Percentiles rank a stretch among this genome's conserved stretches.
Evolutionary conservation across 2,888 invertebrate genomes (phyloP).

Genomic region (Polymixis lichenea): DNA sequence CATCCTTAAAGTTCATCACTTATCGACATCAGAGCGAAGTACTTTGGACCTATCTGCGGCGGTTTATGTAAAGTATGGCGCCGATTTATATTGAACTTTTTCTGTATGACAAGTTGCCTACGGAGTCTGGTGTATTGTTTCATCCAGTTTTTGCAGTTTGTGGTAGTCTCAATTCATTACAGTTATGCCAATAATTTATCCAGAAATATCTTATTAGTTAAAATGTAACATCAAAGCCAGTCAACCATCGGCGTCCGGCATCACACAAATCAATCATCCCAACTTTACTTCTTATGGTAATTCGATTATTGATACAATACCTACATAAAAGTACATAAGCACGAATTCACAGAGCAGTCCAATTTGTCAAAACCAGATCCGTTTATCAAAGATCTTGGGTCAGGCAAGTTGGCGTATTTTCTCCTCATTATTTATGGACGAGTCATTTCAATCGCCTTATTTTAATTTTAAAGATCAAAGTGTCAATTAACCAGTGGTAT

Average conservation of each 20-base stretch:
- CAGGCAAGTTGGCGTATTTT: conserved; percentile 36
- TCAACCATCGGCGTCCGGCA: too few species aligned
- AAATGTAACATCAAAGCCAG: background rate
- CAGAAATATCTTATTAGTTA: background rate
- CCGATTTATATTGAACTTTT: conserved; percentile 18
- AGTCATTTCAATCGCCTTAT: conserved; percentile 33
- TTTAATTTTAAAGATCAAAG: conserved; percentile 54
- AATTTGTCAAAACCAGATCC: conserved; percentile 39
- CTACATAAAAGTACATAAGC: conserved; percentile 7
- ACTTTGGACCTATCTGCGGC: conserved; percentile 41
- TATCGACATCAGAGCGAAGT: conserved; percentile 50
- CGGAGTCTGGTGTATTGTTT: background rate
- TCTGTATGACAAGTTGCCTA: conserved; percentile 3
- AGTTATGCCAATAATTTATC: background rate
- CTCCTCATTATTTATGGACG: conserved; percentile 32
- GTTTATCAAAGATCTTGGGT: conserved; percentile 29
- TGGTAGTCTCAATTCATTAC: background rate
- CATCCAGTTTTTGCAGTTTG: conserved; percentile 20
- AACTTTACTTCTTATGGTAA: background rate
- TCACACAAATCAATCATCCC: background rate
- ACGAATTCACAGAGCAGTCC: conserved; percentile 1
- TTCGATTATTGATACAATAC: background rate
- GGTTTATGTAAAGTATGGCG: conserved; percentile 31
- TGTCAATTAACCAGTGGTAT: conserved; percentile 47
- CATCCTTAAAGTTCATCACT: conserved; percentile 46